A percentile compares a stretch with the other conserved stretches of the same genome.
Evolutionary conservation across 2,797 vertebrate genomes (phyloP).

Genomic region (Eupleurogrammus muticus): DNA sequence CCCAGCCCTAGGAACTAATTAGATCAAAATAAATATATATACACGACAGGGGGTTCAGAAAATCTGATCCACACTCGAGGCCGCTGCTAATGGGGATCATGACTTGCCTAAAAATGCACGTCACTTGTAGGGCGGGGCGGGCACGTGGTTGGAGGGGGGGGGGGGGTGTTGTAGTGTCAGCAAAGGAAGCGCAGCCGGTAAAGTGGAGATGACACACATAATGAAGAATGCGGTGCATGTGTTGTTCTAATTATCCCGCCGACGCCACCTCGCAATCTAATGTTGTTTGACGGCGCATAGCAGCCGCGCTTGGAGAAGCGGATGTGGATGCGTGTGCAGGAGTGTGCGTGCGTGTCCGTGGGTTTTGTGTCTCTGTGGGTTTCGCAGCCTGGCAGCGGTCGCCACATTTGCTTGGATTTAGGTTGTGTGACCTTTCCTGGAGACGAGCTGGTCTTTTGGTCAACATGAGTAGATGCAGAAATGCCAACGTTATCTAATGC

Average conservation of each 20-base stretch:
- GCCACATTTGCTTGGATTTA: constrained; percentile 50
- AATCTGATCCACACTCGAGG: constrained; percentile 57
- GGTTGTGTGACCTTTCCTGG: constrained; percentile 52
- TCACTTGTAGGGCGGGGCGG: constrained; percentile 30
- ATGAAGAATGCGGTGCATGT: constrained; percentile 77
- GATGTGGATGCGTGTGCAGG: constrained; percentile 45
- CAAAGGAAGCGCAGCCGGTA: constrained; percentile 53
- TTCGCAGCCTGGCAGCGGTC: constrained; percentile 55
- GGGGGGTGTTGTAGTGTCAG: constrained; percentile 33
- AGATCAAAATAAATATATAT: constrained; percentile 39
- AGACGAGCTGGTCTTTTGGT: constrained; percentile 22
- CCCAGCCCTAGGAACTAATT: constrained; percentile 56
- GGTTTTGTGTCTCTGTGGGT: constrained; percentile 20
- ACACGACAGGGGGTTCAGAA: constrained; percentile 46
- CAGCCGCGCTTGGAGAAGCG: constrained; percentile 50
- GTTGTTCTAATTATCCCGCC: constrained; percentile 78
- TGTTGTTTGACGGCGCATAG: constrained; percentile 75
- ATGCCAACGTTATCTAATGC: not conserved
- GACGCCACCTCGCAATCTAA: constrained; percentile 63
- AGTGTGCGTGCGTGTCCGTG: constrained; percentile 10
- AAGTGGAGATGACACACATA: constrained; percentile 77
- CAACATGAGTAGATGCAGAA: constrained; percentile 2
- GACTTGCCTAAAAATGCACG: constrained; percentile 40
- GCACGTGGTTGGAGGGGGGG: constrained; percentile 15
- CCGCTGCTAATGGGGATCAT: constrained; percentile 53